Evolutionary conservation across 2,797 vertebrate genomes (phyloP), one percentile per base, ranked within the genome.

Genomic region (Pyrocephalus nanus): DNA sequence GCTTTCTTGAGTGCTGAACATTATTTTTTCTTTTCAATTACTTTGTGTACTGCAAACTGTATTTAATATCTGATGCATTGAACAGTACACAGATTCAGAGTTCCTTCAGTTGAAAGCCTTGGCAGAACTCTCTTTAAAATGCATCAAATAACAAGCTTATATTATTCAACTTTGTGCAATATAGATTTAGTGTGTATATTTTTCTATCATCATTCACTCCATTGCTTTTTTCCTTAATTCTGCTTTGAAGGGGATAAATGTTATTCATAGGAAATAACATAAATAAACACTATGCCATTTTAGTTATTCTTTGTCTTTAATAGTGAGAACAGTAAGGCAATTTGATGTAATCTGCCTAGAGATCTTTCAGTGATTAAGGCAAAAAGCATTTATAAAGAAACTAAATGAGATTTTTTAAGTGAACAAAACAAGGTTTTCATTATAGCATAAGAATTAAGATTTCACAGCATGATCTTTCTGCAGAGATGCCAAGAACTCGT

Each of bases 381-480:
- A 90, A 73, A 95, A 95, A 79, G 1, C 15, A 88, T 88, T 92
- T 92, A 58, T 75, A 77, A 94, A 91, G 40, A 78, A 76, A 61
- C 17, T 34, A 90, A 93, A 92, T 75, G 55, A 94, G 40, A 73
- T 83, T 88, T 81, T 86, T 93, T 82, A 82, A 86, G 32, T 45
- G 47, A 90, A 86, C 7, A 78, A 90, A 96, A 42, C 13, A 42
- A 51, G 12, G 13, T 91, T 72, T 88, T 79, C 67, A 76, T 76
- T 85, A 80, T 30, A 86, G 27, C 53, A 38, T 86, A 88, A 86
- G 86, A 97, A 96, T 93, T 89, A 92, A 86, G 66, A 92, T 92
- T 93, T 94, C 94, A 96, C 76, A 95, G 90, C 55, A 75, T 88
- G 88, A 73, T 83, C 27, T 50, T 85, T 40, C 21, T 78, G 61